These are phyloP conservation scores for Amia ocellicauda DNA, from an alignment of 2,113 vertebrate genomes.

Conservation along the genomic window DNA sequence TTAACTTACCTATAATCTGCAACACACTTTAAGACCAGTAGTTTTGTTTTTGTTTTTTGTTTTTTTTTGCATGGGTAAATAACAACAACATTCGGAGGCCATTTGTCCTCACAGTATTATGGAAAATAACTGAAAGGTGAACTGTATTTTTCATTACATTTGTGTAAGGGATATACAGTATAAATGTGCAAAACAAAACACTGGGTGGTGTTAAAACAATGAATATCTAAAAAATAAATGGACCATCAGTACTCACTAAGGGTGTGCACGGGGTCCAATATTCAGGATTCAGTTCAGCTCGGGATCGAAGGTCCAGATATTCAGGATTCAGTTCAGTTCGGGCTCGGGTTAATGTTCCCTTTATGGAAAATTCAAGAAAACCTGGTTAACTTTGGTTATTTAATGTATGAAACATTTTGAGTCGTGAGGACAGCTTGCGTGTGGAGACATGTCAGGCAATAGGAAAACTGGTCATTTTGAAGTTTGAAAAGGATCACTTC, in stretches of 20 bases:
- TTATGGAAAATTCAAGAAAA: conserved; percentile 51
- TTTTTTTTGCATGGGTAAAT: too few relatives aligned
- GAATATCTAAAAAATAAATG: conserved; percentile 22
- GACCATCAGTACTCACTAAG: conserved; percentile 67
- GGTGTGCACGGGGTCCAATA: conserved; percentile 79
- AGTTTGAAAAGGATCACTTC: background rate
- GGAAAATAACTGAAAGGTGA: too few relatives aligned
- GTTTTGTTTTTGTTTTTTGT: too few relatives aligned
- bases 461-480: background rate
- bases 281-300: conserved; percentile 73
- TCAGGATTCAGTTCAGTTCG: conserved; percentile 76
- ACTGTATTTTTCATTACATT: too few relatives aligned
- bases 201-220: background rate
- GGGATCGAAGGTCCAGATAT: conserved; percentile 74
- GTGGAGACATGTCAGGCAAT: background rate
- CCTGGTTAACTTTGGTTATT: conserved; percentile 37
- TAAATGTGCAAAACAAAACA: too few relatives aligned
- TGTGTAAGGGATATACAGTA: too few relatives aligned
- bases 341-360: conserved; percentile 73
- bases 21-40: too few relatives aligned
- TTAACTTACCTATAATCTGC: too few relatives aligned
- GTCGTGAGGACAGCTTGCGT: background rate
- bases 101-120: too few relatives aligned
- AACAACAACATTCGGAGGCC: too few relatives aligned
- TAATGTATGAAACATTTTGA: background rate